Percentiles rank a stretch among this genome's conserved stretches.
Evolutionary conservation across 2,888 invertebrate species (phyloP).

Genomic region (Chymomyza amoena): DNA sequence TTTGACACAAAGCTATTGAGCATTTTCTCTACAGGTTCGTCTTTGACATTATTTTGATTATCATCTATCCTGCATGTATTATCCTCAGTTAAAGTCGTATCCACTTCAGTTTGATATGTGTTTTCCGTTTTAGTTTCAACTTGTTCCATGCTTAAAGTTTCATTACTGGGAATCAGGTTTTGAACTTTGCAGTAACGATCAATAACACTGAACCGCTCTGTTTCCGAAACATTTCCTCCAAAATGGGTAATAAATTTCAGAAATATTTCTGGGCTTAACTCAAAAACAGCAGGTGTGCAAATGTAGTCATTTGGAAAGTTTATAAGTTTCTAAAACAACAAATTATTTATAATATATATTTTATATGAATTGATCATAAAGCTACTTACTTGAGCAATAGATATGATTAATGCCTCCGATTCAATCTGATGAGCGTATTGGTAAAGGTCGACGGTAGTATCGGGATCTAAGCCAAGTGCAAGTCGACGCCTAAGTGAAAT

Average conservation of each 20-base stretch:
- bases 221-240: neutral
- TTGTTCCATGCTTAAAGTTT: neutral
- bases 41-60: slow-evolving; percentile 12
- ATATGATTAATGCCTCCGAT: slow-evolving; percentile 3
- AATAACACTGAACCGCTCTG: slow-evolving; percentile 37
- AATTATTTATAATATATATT: neutral
- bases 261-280: slow-evolving; percentile 38
- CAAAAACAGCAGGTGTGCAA: slow-evolving; percentile 26
- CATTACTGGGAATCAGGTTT: slow-evolving; percentile 4
- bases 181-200: slow-evolving; percentile 38
- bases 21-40: slow-evolving; percentile 3
- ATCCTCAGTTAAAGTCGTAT: neutral
- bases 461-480: slow-evolving; percentile 7
- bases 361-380: neutral
- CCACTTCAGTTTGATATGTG: neutral
- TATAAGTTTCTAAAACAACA: slow-evolving; percentile 21
- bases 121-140: too few relatives aligned
- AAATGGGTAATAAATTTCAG: slow-evolving; percentile 32
- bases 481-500: slow-evolving; percentile 23
- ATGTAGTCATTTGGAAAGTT: slow-evolving; percentile 11
- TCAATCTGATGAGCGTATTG: slow-evolving; percentile 44
- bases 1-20: neutral
- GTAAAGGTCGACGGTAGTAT: slow-evolving; percentile 36
- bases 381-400: slow-evolving; percentile 22
- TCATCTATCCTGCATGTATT: slow-evolving; percentile 6